Conservation (phyloP, 2,888 invertebrate genomes). For the Fragum sueziense region DNA sequence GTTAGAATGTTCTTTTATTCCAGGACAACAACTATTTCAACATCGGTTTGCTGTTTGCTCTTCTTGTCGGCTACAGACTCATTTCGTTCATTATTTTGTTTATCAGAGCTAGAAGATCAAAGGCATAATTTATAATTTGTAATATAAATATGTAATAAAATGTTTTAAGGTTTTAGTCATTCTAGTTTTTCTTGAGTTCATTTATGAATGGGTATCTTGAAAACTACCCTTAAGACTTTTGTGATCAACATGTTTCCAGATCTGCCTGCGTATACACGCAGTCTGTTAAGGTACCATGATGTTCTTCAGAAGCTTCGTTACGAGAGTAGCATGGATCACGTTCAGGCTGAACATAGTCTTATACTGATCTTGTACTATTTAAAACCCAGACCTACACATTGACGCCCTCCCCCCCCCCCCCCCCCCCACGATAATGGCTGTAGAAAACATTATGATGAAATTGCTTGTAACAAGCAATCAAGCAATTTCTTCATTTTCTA, state of each 20-base stretch:
- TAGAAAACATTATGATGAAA: too few relatives aligned
- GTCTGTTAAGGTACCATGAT: too few relatives aligned
- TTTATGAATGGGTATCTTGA: not conserved
- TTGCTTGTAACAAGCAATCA: too few relatives aligned
- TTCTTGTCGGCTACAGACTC: slow-evolving; percentile 89
- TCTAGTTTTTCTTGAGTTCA: not conserved
- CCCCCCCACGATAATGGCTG: too few relatives aligned
- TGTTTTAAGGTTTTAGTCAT: not conserved
- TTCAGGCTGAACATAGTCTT: not conserved
- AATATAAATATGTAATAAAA: not conserved
- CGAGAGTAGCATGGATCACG: not conserved
- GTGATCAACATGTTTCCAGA: not conserved
- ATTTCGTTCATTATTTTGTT: slow-evolving; percentile 90
- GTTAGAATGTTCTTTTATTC: slow-evolving; percentile 31
- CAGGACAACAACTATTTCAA: slow-evolving; percentile 83
- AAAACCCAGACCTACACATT: too few relatives aligned
- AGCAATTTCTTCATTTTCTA: too few relatives aligned
- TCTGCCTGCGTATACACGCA: too few relatives aligned
- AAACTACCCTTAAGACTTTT: not conserved
- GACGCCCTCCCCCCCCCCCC: too few relatives aligned
- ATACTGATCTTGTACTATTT: too few relatives aligned
- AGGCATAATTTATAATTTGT: not conserved
- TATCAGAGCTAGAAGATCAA: slow-evolving; percentile 64
- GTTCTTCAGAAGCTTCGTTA: not conserved
- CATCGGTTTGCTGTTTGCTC: slow-evolving; percentile 87